A percentile compares a stretch with the other conserved stretches of the same genome.
These are phyloP conservation scores for Trichomycterus rosablanca DNA, from an alignment of 2,113 vertebrate genomes.

Conservation along the genomic window DNA sequence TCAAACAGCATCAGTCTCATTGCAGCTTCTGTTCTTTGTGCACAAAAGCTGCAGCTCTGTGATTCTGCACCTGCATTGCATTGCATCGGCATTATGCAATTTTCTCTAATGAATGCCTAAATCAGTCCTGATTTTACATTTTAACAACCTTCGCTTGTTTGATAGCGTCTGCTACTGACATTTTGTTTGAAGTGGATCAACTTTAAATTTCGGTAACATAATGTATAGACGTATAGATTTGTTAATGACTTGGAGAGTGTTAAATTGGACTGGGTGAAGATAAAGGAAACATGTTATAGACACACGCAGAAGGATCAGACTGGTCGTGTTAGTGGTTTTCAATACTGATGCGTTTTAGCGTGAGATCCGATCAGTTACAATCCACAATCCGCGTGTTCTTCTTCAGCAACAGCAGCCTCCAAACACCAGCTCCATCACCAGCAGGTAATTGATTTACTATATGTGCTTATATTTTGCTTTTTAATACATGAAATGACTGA, in stretches of 20 bases:
- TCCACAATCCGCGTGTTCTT: no score
- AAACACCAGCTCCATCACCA: neutral
- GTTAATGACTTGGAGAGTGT: neutral
- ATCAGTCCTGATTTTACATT: neutral
- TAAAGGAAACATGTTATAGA: no score
- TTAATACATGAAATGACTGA: neutral
- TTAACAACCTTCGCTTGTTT: neutral
- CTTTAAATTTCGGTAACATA: neutral
- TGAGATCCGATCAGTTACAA: no score
- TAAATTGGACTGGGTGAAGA: no score
- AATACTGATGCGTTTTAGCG: neutral
- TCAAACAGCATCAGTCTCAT: neutral
- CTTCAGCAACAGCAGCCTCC: neutral
- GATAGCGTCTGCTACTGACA: neutral
- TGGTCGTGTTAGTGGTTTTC: neutral
- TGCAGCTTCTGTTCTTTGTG: slow-evolving; percentile 8
- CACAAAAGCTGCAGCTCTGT: slow-evolving; percentile 9
- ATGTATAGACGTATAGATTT: neutral
- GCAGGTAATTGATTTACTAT: neutral
- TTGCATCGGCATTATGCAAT: neutral
- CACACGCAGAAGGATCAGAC: neutral
- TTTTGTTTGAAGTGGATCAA: slow-evolving; percentile 1
- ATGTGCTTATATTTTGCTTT: neutral
- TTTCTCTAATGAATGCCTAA: neutral
- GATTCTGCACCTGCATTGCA: slow-evolving; percentile 1